These are phyloP conservation scores for Schizopygopsis malacanthus DNA, from an alignment of 2,797 vertebrate species.

Conservation along the genomic window DNA sequence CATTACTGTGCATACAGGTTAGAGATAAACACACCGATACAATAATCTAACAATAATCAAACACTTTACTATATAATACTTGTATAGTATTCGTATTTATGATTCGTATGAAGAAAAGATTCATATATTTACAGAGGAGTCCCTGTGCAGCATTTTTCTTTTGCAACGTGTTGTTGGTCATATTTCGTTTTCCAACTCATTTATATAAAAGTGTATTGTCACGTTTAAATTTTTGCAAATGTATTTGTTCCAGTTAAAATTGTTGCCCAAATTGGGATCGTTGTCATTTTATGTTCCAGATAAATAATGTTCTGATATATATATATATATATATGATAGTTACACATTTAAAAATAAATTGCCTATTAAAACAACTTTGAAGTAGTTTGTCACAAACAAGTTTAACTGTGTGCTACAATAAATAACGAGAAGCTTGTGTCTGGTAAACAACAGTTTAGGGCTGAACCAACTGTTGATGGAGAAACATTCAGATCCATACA, in stretches of 20 bases:
- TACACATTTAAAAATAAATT: background rate
- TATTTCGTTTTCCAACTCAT: background rate
- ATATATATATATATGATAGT: background rate
- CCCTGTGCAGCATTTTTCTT: background rate
- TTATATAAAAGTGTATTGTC: background rate
- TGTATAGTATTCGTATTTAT: no score
- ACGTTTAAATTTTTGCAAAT: background rate
- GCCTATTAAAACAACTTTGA: background rate
- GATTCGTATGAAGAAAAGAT: background rate
- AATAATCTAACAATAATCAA: background rate
- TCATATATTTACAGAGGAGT: background rate
- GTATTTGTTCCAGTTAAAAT: background rate
- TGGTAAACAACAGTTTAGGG: conserved; percentile 8
- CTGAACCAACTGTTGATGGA: background rate
- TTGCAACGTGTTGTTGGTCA: background rate
- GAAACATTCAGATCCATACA: background rate
- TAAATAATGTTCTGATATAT: background rate
- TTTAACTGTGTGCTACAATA: background rate
- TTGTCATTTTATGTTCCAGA: background rate
- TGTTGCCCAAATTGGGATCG: background rate
- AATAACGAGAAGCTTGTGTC: background rate
- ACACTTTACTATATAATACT: background rate
- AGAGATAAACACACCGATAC: background rate
- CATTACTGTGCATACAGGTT: background rate
- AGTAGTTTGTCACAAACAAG: background rate